Percentiles rank a stretch among this genome's conserved stretches.
Evolutionary conservation across 2,113 vertebrate species (phyloP).

Genomic region (Phalacrocorax brasilianus): DNA sequence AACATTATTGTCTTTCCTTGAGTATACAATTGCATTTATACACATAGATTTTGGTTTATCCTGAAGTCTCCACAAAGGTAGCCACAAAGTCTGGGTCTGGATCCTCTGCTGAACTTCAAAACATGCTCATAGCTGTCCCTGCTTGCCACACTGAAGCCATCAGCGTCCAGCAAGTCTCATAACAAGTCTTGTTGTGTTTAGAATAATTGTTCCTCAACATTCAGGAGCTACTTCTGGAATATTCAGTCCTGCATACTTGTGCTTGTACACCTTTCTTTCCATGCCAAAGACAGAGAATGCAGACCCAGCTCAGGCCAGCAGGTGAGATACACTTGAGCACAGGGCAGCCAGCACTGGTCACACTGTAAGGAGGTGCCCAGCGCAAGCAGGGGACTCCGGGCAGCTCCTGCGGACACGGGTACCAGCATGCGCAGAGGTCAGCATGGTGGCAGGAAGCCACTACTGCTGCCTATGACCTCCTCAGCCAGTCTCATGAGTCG

Average conservation of each 20-base stretch:
- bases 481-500: neutral
- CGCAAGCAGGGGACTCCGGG: rapidly evolving
- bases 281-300: neutral
- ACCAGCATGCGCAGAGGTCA: neutral
- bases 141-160: neutral
- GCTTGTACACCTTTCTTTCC: neutral
- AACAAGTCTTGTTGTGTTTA: neutral
- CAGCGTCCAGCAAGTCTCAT: neutral
- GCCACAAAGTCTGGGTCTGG: neutral
- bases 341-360: neutral
- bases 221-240: neutral
- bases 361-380: rapidly evolving
- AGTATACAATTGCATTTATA: neutral
- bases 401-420: neutral
- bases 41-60: neutral
- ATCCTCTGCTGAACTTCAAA: neutral
- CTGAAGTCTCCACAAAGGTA: neutral
- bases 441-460: neutral
- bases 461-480: neutral
- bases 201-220: neutral
- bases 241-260: neutral
- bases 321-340: neutral
- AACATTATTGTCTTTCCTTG: neutral
- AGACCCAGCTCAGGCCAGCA: neutral
- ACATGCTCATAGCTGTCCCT: neutral